These are phyloP conservation scores for Tenthredo notha DNA, from an alignment of 2,888 invertebrate species.

Conservation along the genomic window DNA sequence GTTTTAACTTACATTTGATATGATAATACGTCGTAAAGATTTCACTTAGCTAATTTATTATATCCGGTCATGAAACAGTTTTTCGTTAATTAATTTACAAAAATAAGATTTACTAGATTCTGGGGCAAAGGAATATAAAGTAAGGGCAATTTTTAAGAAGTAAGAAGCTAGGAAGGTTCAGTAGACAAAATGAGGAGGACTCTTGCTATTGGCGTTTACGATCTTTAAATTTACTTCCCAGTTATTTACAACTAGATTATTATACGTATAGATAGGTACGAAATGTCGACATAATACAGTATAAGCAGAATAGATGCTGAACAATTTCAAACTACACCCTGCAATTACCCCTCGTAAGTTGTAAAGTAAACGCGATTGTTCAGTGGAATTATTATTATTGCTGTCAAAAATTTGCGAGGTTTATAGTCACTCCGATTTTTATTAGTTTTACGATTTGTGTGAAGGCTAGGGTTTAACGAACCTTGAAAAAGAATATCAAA, in stretches of 20 bases:
- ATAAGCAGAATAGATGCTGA: neutral
- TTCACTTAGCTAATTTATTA: neutral
- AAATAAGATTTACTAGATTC: constrained; percentile 10
- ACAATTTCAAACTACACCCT: neutral
- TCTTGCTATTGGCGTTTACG: constrained; percentile 68
- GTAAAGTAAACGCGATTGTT: neutral
- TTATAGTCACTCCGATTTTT: neutral
- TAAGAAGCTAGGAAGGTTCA: neutral
- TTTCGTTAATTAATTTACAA: neutral
- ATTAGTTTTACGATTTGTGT: neutral
- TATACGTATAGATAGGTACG: neutral
- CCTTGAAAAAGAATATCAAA: neutral
- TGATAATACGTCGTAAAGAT: neutral
- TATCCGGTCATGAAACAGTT: neutral
- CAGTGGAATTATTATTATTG: neutral
- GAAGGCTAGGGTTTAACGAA: neutral
- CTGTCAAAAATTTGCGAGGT: neutral
- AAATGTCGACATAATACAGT: neutral
- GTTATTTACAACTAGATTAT: constrained; percentile 69
- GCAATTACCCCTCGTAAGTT: constrained; percentile 38
- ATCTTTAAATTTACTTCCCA: constrained; percentile 72
- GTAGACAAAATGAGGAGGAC: neutral
- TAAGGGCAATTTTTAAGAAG: neutral
- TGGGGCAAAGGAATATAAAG: neutral
- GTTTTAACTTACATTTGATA: neutral